These are phyloP conservation scores for Trisateles emortualis DNA, from an alignment of 2,888 invertebrate genomes.

Conservation along the genomic window DNA sequence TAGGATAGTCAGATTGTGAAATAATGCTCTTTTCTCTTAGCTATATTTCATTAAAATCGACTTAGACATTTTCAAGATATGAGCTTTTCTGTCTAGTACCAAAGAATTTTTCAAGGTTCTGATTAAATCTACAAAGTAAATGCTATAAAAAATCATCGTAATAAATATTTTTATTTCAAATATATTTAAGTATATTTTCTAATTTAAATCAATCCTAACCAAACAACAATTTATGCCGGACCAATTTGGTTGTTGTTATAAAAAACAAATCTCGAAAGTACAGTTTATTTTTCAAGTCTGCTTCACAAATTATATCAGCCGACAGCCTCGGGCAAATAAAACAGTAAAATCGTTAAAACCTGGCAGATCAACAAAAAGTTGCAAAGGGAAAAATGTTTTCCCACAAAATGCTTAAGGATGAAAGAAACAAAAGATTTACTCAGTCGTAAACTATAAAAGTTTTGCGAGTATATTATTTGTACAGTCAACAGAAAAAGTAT, in stretches of 20 bases:
- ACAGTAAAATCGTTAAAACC: conserved; percentile 14
- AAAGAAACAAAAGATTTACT: conserved; percentile 40
- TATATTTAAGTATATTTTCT: not conserved
- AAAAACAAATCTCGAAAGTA: conserved; percentile 1
- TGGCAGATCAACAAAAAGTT: conserved; percentile 28
- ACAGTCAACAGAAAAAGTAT: conserved; percentile 9
- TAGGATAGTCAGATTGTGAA: too few species aligned
- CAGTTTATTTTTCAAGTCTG: conserved; percentile 7
- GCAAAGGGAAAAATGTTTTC: conserved; percentile 21
- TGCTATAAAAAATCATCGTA: too few species aligned
- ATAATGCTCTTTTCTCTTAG: too few species aligned
- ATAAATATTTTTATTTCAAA: too few species aligned
- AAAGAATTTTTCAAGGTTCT: too few species aligned
- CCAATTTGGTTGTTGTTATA: not conserved
- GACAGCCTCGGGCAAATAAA: conserved; percentile 16
- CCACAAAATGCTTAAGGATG: conserved; percentile 8
- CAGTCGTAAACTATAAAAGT: conserved; percentile 38
- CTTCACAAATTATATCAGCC: conserved; percentile 20
- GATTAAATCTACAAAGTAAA: too few species aligned
- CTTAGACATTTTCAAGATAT: too few species aligned
- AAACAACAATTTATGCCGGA: not conserved
- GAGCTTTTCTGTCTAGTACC: too few species aligned
- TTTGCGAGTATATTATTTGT: conserved; percentile 26
- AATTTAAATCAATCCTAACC: not conserved
- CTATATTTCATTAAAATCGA: too few species aligned